phyloP scores from a whole-genome alignment of 1,140 invertebrate species.

The Hetaerina americana region DNA sequence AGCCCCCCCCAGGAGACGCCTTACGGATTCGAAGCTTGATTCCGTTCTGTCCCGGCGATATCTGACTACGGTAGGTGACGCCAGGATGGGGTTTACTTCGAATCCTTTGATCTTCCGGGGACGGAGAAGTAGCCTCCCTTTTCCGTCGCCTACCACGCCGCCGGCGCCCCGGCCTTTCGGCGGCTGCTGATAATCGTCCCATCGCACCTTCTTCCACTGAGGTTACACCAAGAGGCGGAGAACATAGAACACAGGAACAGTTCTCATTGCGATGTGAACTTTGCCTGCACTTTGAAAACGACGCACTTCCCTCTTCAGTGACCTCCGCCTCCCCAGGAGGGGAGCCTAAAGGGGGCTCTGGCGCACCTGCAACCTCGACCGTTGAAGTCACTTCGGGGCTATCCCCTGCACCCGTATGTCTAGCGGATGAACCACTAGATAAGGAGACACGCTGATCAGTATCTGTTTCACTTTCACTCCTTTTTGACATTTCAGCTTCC shows the following conservation, averaged over 20 bases:
- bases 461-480: background rate
- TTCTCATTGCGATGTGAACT: background rate
- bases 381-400: background rate
- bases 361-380: background rate
- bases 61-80: conserved; percentile 37
- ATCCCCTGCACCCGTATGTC: background rate
- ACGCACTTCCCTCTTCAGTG: background rate
- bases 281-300: background rate
- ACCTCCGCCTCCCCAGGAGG: background rate
- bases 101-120: background rate
- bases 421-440: background rate
- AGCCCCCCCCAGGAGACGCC: conserved; percentile 23
- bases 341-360: background rate
- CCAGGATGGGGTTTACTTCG: background rate
- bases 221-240: background rate
- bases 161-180: background rate
- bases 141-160: background rate
- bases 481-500: background rate
- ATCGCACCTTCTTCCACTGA: background rate
- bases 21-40: conserved; percentile 50
- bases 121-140: background rate
- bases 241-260: background rate
- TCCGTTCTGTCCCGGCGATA: conserved; percentile 44
- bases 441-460: background rate
- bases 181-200: too few relatives aligned